A percentile compares a stretch with the other conserved stretches of the same genome.
Conservation (phyloP, 2,888 invertebrate species). For the Tromatobia lineatoria region DNA sequence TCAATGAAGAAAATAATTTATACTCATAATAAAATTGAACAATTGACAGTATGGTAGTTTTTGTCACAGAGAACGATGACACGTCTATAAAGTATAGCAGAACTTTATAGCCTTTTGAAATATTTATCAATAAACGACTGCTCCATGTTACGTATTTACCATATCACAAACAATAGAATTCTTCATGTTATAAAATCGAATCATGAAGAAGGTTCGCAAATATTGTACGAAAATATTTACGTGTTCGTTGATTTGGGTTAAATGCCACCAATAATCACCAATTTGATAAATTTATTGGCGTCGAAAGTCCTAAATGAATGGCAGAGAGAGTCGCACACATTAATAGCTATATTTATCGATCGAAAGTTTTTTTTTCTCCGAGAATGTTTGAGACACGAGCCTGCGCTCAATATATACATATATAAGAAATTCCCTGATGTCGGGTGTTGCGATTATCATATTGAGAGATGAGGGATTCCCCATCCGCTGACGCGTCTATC, state of each 20-base stretch:
- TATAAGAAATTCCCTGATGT: background rate
- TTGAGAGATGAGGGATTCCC: background rate
- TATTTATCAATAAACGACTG: no score
- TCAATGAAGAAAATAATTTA: no score
- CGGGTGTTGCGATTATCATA: slow-evolving; percentile 28
- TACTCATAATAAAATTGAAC: no score
- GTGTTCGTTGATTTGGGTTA: background rate
- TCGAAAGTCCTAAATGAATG: slow-evolving; percentile 22
- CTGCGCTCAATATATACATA: background rate
- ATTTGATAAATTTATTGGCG: background rate
- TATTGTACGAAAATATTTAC: background rate
- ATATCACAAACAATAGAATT: no score
- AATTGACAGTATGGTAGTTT: no score
- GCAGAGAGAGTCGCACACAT: slow-evolving; percentile 32
- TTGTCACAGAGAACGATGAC: no score
- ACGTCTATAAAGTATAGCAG: no score
- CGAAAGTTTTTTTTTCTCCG: slow-evolving; percentile 37
- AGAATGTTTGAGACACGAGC: slow-evolving; percentile 4
- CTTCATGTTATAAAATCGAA: no score
- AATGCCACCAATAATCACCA: background rate
- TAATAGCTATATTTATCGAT: slow-evolving; percentile 33
- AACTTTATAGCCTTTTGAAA: no score
- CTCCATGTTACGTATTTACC: no score
- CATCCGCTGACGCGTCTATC: slow-evolving; percentile 6
- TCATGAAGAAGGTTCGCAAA: no score